Evolutionary conservation across 2,797 vertebrate species (phyloP).

Genomic region (Dermochelys coriacea): DNA sequence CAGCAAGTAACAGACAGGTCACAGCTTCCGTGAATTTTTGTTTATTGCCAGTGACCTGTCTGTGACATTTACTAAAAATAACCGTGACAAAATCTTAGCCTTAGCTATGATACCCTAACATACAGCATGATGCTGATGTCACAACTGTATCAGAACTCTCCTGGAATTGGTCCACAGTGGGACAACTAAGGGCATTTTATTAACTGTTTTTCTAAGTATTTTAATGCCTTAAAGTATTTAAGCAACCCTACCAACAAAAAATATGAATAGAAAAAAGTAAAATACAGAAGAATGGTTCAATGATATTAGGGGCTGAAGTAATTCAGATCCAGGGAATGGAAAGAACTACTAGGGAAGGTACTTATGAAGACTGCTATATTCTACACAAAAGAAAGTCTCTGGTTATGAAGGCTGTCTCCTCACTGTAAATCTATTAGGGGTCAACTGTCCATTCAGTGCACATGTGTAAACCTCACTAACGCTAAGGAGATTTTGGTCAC

Average conservation of each 20-base stretch:
- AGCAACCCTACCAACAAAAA: background rate
- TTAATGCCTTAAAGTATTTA: background rate
- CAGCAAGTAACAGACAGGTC: too few species aligned
- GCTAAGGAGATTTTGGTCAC: accelerated
- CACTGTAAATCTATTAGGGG: background rate
- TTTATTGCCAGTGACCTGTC: too few species aligned
- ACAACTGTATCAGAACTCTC: background rate
- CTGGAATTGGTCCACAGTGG: accelerated
- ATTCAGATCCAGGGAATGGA: accelerated
- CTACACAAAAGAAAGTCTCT: background rate
- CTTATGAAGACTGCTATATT: background rate
- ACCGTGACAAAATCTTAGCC: too few species aligned
- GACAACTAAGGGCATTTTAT: background rate
- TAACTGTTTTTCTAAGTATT: background rate
- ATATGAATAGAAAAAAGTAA: background rate
- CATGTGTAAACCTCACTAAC: accelerated
- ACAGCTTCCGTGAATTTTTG: too few species aligned
- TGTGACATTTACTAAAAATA: too few species aligned
- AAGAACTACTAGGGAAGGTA: background rate
- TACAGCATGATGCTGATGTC: accelerated
- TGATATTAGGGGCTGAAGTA: background rate
- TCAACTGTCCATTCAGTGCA: accelerated
- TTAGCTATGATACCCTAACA: background rate
- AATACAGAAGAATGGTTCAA: background rate
- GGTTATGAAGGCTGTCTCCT: too few species aligned